Base-by-base conservation (phyloP, 2,797 vertebrate genomes). In the Bufotes viridis region DNA sequence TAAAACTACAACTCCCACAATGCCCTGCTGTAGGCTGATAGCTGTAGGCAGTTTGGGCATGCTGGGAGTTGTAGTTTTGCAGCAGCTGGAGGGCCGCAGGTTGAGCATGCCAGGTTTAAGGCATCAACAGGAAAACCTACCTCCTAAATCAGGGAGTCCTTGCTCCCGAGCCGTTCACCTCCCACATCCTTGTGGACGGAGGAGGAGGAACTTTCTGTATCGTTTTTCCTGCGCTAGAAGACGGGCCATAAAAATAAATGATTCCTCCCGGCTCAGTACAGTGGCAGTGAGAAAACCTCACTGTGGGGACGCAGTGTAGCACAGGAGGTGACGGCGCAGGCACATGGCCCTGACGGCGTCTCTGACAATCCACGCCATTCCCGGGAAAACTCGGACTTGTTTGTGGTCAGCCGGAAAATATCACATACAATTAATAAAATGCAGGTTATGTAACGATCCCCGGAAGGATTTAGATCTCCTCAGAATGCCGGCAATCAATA, bases 341-440 rank as follows among this genome's bases (percentile, higher is more conserved):
- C 70, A 11, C 12, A 6, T 17, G 65, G 65, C 65, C 63, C 42
- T 26, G 55, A 42, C 42, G 42, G 42, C 3, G 42, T 42, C 42
- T 20, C 57, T 42, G 61, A 60, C 49, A 61, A 20, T 58, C 53
- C 58, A 26, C 61, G 42, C 78, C 49, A 14, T 20, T 26, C n/a
- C 78, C 18, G n/a, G 80, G 84, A 72, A 83, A 24, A 3, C 61
- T 29, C 14, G 83, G 82, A 22, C 70, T 85, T 7, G 65, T 81
- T 82, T 86, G 88, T 63, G 88, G 88, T 86, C 76, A 17, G 14
- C 84, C 72, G 82, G 14, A 60, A 82, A 82, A 86, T 82, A 60
- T 82, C 80, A 82, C 80, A 72, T 89, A 81, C 84, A 87, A 89
- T 89, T 89, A 89, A 86, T 89, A 89, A 82, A 70, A 67, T 70